Base-by-base conservation (phyloP, 2,797 vertebrate species). In the Gallinago nigripennis region DNA sequence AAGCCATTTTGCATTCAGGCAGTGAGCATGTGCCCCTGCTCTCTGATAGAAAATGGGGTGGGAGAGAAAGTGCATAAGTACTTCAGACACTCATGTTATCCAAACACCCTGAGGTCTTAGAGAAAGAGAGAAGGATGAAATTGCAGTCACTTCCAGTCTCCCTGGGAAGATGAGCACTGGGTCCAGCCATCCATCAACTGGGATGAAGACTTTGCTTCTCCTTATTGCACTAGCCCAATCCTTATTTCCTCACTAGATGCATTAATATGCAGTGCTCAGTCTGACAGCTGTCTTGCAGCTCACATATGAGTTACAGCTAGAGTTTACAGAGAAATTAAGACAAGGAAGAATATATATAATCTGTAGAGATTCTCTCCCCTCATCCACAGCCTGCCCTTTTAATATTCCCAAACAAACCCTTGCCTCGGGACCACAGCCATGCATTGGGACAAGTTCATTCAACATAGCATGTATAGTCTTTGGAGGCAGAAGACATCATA, bases 241-340 rank as follows among this genome's bases (percentile, higher is more conserved):
- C 54, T 89, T 58, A 37, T 60, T 79, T 93, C 86, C 58, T 88
- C n/a, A 64, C 37, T 83, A 86, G 33, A 68, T 80, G 21, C 72
- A 86, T 79, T 76, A 85, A 70, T 43, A 87, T 82, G 58, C 68
- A 86, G 30, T 30, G 39, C 63, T 94, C 75, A 83, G 41, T 94
- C 89, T 95, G 92, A 72, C 93, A 95, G 78, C 85, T 94, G 41
- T 86, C 81, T 92, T 94, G 53, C 46, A 85, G 66, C 48, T 95
- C 78, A 85, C 61, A 69, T 54, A 69, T 72, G 54, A 94, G 76
- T 75, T 88, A 82, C 39, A 93, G 68, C 24, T 71, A 90, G 80
- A 64, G 72, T 88, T 93, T 71, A 57, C n/a, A 65, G 64, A 66
- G 39, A 89, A 95, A 90, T 31, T 11, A 95, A 92, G 64, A 63